Conservation (phyloP, 2,113 vertebrate species). For the Anoura caudifer region DNA sequence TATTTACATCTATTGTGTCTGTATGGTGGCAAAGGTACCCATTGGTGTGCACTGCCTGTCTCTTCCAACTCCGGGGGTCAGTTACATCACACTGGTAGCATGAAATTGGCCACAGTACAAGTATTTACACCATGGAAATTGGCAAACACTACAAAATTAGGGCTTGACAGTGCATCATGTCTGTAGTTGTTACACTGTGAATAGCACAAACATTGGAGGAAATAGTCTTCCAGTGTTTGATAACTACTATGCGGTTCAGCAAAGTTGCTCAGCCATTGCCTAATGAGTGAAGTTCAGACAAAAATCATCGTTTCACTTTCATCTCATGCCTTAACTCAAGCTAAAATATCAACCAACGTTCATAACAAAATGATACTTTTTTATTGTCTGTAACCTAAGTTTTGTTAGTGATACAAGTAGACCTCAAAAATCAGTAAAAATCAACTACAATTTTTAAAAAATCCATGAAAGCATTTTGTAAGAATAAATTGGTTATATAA, state of each 20-base stretch:
- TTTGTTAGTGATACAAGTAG: neutral
- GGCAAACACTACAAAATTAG: neutral
- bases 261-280: neutral
- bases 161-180: neutral
- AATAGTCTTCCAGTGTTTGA: neutral
- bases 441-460: neutral
- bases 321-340: neutral
- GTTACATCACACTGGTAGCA: neutral
- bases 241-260: neutral
- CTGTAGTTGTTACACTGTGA: neutral
- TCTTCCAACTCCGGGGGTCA: neutral
- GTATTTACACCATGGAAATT: neutral
- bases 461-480: neutral
- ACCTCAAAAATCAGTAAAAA: neutral
- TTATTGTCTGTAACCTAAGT: neutral
- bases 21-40: neutral
- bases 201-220: neutral
- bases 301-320: neutral
- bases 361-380: neutral
- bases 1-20: neutral
- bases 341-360: neutral
- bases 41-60: neutral
- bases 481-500: neutral
- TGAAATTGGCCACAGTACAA: neutral
- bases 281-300: neutral